These are phyloP conservation scores for Ceuthmochares aereus DNA, from an alignment of 2,113 vertebrate species.

Conservation along the genomic window DNA sequence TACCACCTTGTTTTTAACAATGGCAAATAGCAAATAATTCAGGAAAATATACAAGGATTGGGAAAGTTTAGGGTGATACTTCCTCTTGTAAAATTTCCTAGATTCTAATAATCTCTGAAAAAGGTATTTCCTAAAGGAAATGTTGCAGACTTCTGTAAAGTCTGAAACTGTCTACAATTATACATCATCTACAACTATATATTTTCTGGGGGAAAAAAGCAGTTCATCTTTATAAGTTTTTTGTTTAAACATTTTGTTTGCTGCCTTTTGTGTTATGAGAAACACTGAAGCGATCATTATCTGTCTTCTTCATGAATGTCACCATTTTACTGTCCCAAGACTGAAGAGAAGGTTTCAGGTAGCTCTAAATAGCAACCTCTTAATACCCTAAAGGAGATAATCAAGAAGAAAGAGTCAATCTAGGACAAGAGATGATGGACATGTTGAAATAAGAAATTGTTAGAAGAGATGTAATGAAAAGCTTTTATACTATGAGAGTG, in stretches of 20 bases:
- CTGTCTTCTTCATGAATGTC: neutral
- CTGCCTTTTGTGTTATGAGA: neutral
- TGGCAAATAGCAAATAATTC: neutral
- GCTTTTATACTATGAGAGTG: neutral
- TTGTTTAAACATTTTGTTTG: neutral
- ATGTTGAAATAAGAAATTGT: neutral
- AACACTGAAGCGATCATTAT: neutral
- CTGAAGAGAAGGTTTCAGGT: neutral
- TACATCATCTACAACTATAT: neutral
- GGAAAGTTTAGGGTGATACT: neutral
- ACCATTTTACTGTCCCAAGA: neutral
- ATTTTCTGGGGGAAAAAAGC: neutral
- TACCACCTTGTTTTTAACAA: neutral
- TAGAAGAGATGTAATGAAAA: neutral
- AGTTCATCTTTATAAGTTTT: neutral
- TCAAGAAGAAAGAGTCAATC: neutral
- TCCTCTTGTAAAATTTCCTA: neutral
- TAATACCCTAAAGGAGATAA: neutral
- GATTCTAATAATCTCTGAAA: neutral
- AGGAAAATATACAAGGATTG: neutral
- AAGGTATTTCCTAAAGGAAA: neutral
- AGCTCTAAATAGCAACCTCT: neutral
- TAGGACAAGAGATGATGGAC: fast-evolving
- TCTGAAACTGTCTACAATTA: neutral
- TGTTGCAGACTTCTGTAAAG: neutral